phyloP scores from a whole-genome alignment of 2,797 vertebrate genomes.

The Ceryle rudis region DNA sequence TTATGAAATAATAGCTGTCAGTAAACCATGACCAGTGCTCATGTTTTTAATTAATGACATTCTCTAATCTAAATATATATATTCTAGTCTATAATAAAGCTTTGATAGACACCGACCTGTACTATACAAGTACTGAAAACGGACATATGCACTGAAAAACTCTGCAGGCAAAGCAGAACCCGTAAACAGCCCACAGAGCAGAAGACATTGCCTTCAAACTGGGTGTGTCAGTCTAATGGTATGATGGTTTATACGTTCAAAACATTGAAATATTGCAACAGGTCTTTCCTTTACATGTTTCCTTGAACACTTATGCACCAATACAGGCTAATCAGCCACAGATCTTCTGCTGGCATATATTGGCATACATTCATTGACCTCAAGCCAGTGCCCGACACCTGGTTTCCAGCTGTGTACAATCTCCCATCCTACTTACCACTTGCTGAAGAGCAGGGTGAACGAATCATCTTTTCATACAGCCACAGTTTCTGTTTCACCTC shows the following conservation, averaged over 20 bases:
- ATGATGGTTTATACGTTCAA: background rate
- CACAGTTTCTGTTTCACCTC: background rate
- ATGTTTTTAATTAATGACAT: background rate
- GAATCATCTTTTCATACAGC: background rate
- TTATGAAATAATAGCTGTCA: background rate
- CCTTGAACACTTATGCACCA: background rate
- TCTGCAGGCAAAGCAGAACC: background rate
- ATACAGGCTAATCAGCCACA: background rate
- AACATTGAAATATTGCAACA: background rate
- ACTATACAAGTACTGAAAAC: background rate
- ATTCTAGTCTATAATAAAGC: background rate
- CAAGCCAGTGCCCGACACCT: background rate
- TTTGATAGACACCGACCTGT: background rate
- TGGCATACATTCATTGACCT: background rate
- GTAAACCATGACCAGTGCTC: background rate
- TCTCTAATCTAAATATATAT: background rate
- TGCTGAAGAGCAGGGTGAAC: background rate
- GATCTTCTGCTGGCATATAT: background rate
- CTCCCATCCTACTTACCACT: background rate
- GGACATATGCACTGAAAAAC: background rate
- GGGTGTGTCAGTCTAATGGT: background rate
- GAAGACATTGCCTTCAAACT: background rate
- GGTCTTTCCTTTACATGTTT: background rate
- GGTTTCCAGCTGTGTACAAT: background rate
- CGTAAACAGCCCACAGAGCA: accelerated